Evolutionary conservation across 1,140 invertebrate species (phyloP).

Genomic region (Drosophila biarmipes): DNA sequence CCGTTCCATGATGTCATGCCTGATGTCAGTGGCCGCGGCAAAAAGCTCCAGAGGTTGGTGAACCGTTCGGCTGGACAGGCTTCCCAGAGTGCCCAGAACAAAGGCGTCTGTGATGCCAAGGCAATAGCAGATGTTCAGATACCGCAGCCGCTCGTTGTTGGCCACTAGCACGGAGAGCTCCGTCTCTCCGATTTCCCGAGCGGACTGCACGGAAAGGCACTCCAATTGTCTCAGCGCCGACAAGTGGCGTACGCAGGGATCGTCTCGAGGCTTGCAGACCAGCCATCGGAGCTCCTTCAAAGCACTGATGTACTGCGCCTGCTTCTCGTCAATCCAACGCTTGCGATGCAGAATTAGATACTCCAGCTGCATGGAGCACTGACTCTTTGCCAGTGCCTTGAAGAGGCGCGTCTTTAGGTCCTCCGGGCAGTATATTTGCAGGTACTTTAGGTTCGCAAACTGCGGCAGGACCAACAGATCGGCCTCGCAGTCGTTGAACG

Average conservation of each 20-base stretch:
- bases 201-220: conserved; percentile 61
- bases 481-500: conserved; percentile 64
- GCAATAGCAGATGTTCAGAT: conserved; percentile 71
- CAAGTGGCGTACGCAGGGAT: conserved; percentile 52
- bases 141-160: conserved; percentile 59
- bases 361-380: conserved; percentile 40
- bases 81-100: conserved; percentile 48
- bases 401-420: conserved; percentile 58
- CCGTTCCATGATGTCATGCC: conserved; percentile 65
- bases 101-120: conserved; percentile 63
- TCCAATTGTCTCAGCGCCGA: conserved; percentile 49
- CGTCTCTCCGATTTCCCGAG: conserved; percentile 60
- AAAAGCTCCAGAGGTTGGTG: conserved; percentile 56
- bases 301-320: conserved; percentile 56
- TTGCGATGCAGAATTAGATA: conserved; percentile 63
- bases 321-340: conserved; percentile 67
- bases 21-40: conserved; percentile 69
- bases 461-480: conserved; percentile 54
- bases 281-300: conserved; percentile 57
- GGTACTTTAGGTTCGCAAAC: conserved; percentile 55
- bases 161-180: conserved; percentile 45
- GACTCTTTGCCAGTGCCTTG: conserved; percentile 42
- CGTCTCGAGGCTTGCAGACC: conserved; percentile 65
- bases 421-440: conserved; percentile 64
- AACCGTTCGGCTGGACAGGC: conserved; percentile 26